phyloP scores from a whole-genome alignment of 2,888 invertebrate genomes.

The Epinotia demarniana region DNA sequence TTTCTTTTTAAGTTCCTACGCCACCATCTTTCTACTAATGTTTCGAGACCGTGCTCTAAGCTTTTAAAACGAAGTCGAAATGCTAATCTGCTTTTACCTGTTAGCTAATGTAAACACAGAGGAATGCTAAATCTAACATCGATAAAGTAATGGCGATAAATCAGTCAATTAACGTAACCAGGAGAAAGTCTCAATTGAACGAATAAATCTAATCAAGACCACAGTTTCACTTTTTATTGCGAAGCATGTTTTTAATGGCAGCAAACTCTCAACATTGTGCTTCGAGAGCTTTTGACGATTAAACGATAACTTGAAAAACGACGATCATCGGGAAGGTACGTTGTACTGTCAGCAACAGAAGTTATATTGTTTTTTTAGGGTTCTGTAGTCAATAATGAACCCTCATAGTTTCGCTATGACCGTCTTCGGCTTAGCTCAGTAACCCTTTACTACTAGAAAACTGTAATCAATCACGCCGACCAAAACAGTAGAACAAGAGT shows the following conservation, averaged over 20 bases:
- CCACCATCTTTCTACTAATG: too few relatives aligned
- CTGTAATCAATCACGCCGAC: too few relatives aligned
- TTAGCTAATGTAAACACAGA: neutral
- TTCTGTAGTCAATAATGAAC: too few relatives aligned
- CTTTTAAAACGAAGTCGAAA: neutral
- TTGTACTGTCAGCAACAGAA: conserved; percentile 3
- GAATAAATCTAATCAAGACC: conserved; percentile 33
- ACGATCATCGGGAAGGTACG: neutral
- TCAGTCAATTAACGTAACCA: conserved; percentile 29
- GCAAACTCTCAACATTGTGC: conserved; percentile 9
- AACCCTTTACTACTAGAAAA: too few relatives aligned
- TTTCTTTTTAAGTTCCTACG: too few relatives aligned
- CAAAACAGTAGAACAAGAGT: too few relatives aligned
- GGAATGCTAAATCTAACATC: conserved; percentile 11
- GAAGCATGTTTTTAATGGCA: conserved; percentile 22
- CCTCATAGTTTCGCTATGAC: too few relatives aligned
- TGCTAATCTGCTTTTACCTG: neutral
- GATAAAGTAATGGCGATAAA: conserved; percentile 33
- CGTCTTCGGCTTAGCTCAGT: too few relatives aligned
- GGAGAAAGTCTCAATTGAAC: conserved; percentile 35
- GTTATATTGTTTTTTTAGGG: neutral
- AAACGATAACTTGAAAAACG: neutral
- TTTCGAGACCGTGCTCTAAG: neutral
- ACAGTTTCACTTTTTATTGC: conserved; percentile 33
- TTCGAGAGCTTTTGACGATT: conserved; percentile 18